Percentiles rank a stretch among this genome's conserved stretches.
phyloP scores from a whole-genome alignment of 1,140 invertebrate species.

The Cardiocondyla obscurior region DNA sequence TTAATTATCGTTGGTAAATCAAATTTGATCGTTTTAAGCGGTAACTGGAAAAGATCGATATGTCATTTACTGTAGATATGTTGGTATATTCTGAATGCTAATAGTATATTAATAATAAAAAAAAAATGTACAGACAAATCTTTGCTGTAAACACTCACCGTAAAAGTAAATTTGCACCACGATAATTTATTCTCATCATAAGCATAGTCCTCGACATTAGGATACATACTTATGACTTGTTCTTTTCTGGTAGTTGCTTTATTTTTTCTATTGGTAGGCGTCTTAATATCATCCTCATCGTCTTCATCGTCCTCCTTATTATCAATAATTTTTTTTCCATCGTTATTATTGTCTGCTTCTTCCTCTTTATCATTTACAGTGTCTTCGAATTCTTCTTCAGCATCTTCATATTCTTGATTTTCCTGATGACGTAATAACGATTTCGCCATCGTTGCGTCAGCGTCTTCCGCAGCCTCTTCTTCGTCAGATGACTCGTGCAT shows the following conservation, averaged over 20 bases:
- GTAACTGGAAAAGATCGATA: conserved; percentile 84
- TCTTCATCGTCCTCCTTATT: conserved; percentile 80
- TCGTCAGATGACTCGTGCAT: conserved; percentile 87
- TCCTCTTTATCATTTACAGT: conserved; percentile 82
- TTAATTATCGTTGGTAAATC: conserved; percentile 93
- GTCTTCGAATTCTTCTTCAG: conserved; percentile 83
- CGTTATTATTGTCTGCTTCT: conserved; percentile 74
- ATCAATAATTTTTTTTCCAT: conserved; percentile 6
- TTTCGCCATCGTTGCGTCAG: conserved; percentile 86
- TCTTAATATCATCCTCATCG: conserved; percentile 70
- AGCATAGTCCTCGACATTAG: conserved; percentile 87
- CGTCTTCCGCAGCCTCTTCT: conserved; percentile 85
- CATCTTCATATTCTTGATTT: conserved; percentile 91
- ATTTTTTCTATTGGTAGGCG: conserved; percentile 67
- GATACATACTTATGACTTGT: conserved; percentile 78
- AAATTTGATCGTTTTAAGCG: conserved; percentile 86
- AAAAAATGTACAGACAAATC: not conserved
- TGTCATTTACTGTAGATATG: not conserved
- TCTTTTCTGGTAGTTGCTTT: conserved; percentile 75
- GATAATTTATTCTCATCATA: conserved; percentile 89
- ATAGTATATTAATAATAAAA: not conserved
- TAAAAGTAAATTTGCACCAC: conserved; percentile 91
- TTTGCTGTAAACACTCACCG: conserved; percentile 80
- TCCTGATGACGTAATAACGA: conserved; percentile 85
- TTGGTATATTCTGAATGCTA: not conserved